phyloP scores from a whole-genome alignment of 2,113 vertebrate genomes.

The Scophthalmus maximus region DNA sequence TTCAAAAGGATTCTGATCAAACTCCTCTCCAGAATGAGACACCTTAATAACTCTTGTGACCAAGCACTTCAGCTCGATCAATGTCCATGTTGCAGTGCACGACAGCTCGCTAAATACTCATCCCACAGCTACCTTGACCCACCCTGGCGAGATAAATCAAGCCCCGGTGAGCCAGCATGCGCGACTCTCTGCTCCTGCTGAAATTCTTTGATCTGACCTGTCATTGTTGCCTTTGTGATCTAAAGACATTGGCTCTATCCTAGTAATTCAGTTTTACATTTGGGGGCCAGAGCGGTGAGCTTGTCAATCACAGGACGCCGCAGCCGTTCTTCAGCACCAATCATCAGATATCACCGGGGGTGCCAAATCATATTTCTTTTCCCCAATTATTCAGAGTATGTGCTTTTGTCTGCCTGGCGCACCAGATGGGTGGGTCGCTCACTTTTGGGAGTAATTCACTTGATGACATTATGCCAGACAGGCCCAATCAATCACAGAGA shows the following conservation, averaged over 20 bases:
- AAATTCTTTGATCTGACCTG: constrained; percentile 42
- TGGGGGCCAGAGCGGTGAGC: constrained; percentile 3
- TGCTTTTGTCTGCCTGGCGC: constrained; percentile 55
- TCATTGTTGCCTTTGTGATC: constrained; percentile 21
- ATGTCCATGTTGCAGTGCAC: constrained; percentile 14
- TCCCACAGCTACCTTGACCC: constrained; percentile 4
- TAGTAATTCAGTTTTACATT: constrained; percentile 40
- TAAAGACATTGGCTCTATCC: constrained; percentile 22
- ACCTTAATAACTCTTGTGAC: constrained; percentile 15
- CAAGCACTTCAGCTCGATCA: constrained; percentile 18
- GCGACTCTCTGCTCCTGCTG: constrained; percentile 16
- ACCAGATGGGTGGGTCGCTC: constrained; percentile 59
- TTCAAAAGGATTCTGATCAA: constrained; percentile 22
- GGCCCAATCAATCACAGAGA: constrained; percentile 70
- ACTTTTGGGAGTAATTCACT: constrained; percentile 62
- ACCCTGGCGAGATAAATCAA: constrained; percentile 33
- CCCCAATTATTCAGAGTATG: constrained; percentile 64
- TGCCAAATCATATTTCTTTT: constrained; percentile 61
- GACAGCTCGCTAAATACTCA: constrained; percentile 43
- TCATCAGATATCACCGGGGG: constrained; percentile 44
- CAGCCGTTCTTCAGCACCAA: constrained; percentile 41
- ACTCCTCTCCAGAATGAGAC: constrained; percentile 7
- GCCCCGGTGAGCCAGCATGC: neutral
- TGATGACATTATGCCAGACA: constrained; percentile 66
- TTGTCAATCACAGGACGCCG: constrained; percentile 44